Percentiles rank a stretch among this genome's conserved stretches.
These are phyloP conservation scores for Drosophila parabipectinata DNA, from an alignment of 1,140 invertebrate genomes.

Conservation along the genomic window DNA sequence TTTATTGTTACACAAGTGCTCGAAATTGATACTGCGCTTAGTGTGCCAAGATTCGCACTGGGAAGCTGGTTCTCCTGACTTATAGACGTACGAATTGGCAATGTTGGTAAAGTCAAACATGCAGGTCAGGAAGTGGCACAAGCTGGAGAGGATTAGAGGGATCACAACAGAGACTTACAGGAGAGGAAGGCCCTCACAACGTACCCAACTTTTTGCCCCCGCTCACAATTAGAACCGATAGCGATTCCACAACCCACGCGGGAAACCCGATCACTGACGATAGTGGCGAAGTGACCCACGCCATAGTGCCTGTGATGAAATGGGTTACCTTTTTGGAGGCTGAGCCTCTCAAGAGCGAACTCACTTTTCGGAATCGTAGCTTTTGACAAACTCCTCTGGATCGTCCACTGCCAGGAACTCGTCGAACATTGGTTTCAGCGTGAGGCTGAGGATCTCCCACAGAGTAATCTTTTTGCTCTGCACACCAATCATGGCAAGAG, in stretches of 20 bases:
- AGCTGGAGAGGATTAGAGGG: constrained; percentile 2
- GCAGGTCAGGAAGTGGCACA: constrained; percentile 50
- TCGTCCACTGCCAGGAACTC: constrained; percentile 11
- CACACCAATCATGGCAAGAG: not conserved
- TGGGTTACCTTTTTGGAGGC: not conserved
- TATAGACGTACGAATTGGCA: constrained; percentile 23
- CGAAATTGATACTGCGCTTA: not conserved
- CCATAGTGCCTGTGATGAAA: constrained; percentile 2
- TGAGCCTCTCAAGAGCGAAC: not conserved
- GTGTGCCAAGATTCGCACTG: constrained; percentile 32
- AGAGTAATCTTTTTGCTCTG: not conserved
- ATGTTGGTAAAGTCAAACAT: constrained; percentile 50
- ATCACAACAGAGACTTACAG: not conserved
- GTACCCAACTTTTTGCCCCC: not conserved
- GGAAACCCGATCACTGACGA: constrained; percentile 57
- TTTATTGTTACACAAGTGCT: constrained; percentile 36
- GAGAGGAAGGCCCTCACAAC: not conserved
- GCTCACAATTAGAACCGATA: constrained; percentile 16
- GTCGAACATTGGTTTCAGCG: constrained; percentile 27
- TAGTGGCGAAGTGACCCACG: constrained; percentile 25
- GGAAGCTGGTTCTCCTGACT: constrained; percentile 19
- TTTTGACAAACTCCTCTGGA: constrained; percentile 8
- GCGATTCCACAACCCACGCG: constrained; percentile 53
- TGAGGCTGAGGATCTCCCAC: not conserved
- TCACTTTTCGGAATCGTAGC: constrained; percentile 24